Base-by-base conservation (phyloP, 2,888 invertebrate species). In the Calameuta pallipes region DNA sequence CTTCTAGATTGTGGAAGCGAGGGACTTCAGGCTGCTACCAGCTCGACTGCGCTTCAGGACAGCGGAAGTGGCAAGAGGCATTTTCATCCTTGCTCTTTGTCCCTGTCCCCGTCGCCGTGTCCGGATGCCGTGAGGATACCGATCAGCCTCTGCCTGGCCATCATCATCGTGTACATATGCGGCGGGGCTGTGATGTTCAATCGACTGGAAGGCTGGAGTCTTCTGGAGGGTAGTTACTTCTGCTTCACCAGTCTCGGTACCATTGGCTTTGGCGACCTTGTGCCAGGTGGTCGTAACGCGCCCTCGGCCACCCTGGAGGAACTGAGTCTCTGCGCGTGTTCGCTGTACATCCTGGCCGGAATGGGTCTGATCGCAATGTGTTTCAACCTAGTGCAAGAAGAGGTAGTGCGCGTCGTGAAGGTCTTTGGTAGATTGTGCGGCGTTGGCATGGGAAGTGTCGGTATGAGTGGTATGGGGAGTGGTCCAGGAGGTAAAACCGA, bases 101-200 rank as follows among this genome's bases (percentile, higher is more conserved):
- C 89, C 23, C 69, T 89, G 73, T 87, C 88, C 73, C 83, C 87
- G 69, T 83, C 81, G 56, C 85, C 88, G 69, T 90, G 87, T 88
- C 92, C 85, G 85, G 90, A 93, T 85, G 93, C 94, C 83, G 94
- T 96, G 76, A 94, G 96, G 83, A 98, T 99, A 80, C 99, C 99
- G 75, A 95, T 98, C 80, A 94, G 95, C 77, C 94, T 99, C 76
- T 98, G 98, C 89, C 92, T 98, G 80, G 92, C 97, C 84, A 95
- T 98, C 73, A 95, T 99, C 87, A 93, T 97, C 75, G 94, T 95
- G 83, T 99, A 99, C 92, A 95, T 99, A 87, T 95, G 96, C 79
- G 95, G 97, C 68, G 99, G 99, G 23, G 97, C 98, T 1, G 93
- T 97, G 80, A 93, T 99, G 83, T 99, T 99, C 92, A 96, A 96